A percentile compares a stretch with the other conserved stretches of the same genome.
Conservation (phyloP, 1,140 invertebrate genomes). For the Dermatophagoides farinae region DNA sequence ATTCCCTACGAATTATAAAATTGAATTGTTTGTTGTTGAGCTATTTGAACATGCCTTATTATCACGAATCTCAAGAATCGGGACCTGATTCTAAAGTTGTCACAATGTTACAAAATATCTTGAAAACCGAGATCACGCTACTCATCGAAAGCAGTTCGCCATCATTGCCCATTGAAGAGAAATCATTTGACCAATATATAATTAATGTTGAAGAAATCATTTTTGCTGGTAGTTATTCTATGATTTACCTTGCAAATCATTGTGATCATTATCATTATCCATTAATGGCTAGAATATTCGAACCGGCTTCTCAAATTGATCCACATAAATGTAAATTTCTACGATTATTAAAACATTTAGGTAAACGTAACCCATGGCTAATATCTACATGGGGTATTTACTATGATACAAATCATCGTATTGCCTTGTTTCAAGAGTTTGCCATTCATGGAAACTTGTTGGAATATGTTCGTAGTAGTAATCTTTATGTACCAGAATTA, state of each 20-base stretch:
- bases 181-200: not conserved
- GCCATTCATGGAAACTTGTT: not conserved
- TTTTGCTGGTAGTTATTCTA: not conserved
- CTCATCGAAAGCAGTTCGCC: not conserved
- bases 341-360: not conserved
- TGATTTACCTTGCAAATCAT: not conserved
- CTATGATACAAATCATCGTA: not conserved
- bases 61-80: too few relatives aligned
- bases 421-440: constrained; percentile 2
- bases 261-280: not conserved
- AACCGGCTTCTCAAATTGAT: not conserved
- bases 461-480: not conserved
- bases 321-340: not conserved
- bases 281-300: not conserved
- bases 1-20: too few relatives aligned
- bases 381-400: not conserved
- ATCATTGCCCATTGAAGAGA: not conserved
- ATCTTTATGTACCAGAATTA: not conserved
- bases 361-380: not conserved
- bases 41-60: too few relatives aligned
- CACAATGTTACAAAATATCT: too few relatives aligned
- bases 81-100: too few relatives aligned
- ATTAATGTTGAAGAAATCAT: not conserved
- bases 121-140: not conserved
- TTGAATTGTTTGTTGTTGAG: too few relatives aligned